Base-by-base conservation (phyloP, 2,888 invertebrate species). In the Dascillus cervinus region DNA sequence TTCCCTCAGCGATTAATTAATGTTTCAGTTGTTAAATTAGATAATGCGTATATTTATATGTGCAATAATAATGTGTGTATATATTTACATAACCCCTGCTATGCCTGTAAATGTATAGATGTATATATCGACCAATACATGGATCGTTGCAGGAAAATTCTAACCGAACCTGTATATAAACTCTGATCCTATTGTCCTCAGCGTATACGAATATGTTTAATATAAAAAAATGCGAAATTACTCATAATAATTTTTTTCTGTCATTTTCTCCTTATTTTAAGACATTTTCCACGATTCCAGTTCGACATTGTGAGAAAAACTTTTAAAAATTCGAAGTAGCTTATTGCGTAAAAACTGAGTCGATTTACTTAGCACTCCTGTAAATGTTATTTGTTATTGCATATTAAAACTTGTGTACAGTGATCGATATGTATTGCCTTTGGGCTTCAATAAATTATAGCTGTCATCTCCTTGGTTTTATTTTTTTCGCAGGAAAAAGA, bases 51-150 rank as follows among this genome's bases (percentile, higher is more conserved):
- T 58, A 60, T 60, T 60, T 59, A 52, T 58, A 62, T 64, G 64
- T 65, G 64, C 64, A 65, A 65, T 64, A 65, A 64, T 57, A 58
- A 52, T 63, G 60, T 62, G 62, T 55, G 61, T 60, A 62, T 39
- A n/a, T n/a, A n/a, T n/a, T n/a, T n/a, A n/a, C n/a, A n/a, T n/a
- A n/a, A n/a, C n/a, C n/a, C 38, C 42, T 44, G 46, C 50, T 55
- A 41, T 55, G 59, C 58, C 59, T 59, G 52, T 62, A 55, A 53
- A 55, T 64, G 62, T 63, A 64, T 63, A 63, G 60, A 57, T 63
- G 61, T 64, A 62, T 53, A 62, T 62, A 60, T 34, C 26, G 33
- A 37, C 39, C 36, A 44, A 40, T 35, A 34, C 34, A 12, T 32
- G 22, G 32, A 35, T 39, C 31, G 37, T 38, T 42, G 41, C 36